Percentiles rank a stretch among this genome's conserved stretches.
Evolutionary conservation across 2,888 invertebrate species (phyloP).

Genomic region (Eilema depressum): DNA sequence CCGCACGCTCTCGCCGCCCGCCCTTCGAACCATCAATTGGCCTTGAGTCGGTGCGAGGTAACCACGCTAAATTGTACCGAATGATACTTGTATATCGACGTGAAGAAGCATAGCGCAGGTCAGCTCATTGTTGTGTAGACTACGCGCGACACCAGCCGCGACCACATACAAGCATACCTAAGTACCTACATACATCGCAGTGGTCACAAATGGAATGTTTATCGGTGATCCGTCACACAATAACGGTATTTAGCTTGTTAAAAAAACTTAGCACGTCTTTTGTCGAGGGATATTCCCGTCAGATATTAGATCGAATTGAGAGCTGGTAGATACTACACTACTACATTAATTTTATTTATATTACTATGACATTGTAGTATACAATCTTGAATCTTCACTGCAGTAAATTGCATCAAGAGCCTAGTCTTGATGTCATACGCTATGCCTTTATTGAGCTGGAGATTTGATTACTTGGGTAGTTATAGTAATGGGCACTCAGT

Average conservation of each 20-base stretch:
- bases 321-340: neutral
- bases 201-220: constrained; percentile 4
- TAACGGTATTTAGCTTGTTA: neutral
- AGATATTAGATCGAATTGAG: neutral
- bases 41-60: constrained; percentile 66
- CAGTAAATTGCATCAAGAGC: too few species aligned
- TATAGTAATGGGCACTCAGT: neutral
- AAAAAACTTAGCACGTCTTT: neutral
- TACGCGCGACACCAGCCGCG: constrained; percentile 3
- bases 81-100: constrained; percentile 35
- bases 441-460: neutral
- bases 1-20: constrained; percentile 56
- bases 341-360: neutral
- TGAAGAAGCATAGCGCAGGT: constrained; percentile 31
- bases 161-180: neutral
- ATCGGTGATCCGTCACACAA: neutral
- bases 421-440: neutral
- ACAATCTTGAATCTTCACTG: too few species aligned
- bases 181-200: neutral
- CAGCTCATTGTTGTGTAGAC: constrained; percentile 38
- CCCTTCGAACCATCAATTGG: constrained; percentile 70
- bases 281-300: neutral
- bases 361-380: neutral
- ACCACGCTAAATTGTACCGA: constrained; percentile 57
- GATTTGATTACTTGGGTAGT: neutral